Base-by-base conservation (phyloP, 2,888 invertebrate species). In the Acronicta psi region DNA sequence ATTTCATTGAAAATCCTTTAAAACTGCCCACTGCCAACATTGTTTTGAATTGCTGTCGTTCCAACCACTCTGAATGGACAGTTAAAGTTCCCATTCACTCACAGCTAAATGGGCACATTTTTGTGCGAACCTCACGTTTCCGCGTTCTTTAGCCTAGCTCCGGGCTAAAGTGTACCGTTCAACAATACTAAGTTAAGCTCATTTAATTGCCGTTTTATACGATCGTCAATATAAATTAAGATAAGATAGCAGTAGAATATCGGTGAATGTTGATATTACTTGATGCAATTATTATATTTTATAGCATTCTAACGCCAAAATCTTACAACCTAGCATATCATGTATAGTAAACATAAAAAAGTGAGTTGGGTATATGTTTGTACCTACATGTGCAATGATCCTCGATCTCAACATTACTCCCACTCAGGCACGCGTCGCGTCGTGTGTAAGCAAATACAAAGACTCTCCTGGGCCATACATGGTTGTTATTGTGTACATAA, bases 51-150 rank as follows among this genome's bases (percentile, higher is more conserved):
- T 80, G 84, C 78, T 74, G 82, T 75, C 82, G 81, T 80, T 80
- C 80, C 79, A 75, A 74, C 80, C 80, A 73, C 80, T 65, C 69
- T 90, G 87, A 90, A 90, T 90, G 89, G 89, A 88, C 84, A 86
- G 86, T 90, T 87, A 87, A 89, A 86, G 80, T 86, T 81, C 79
- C 87, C 86, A 90, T 90, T 90, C 88, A 89, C 88, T 89, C 87
- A 87, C 81, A 83, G 81, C 75, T 81, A 86, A 87, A 87, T 84
- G 83, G 83, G 78, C 83, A 85, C 83, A 88, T 88, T 88, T 89
- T 90, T 88, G 87, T 82, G 72, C 69, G 71, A 81, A 81, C 79
- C 81, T 82, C 76, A 77, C 80, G 84, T 87, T 90, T 90, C 90
- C 90, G 90, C 90, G 82, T 90, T 90, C 90, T 83, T 76, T 64